Percentiles rank a stretch among this genome's conserved stretches.
phyloP scores from a whole-genome alignment of 2,797 vertebrate species.

The Bradypodion ventrale region DNA sequence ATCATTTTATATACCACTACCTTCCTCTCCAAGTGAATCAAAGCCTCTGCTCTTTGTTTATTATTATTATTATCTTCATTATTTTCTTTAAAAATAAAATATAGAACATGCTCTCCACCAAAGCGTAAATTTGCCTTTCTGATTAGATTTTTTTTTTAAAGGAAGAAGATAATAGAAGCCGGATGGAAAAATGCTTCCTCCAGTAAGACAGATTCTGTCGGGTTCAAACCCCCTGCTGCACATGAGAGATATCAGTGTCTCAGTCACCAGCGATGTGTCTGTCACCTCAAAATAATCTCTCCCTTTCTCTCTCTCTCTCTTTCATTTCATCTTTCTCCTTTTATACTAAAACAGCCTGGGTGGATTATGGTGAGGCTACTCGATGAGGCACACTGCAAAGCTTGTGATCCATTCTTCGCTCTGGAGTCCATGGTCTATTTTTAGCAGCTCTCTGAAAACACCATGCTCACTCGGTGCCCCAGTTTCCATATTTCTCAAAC shows the following conservation, averaged over 20 bases:
- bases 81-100: not conserved
- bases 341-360: not conserved
- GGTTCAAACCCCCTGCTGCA: not conserved
- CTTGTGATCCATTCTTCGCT: not conserved
- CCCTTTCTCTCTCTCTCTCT: not conserved
- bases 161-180: not conserved
- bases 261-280: slow-evolving; percentile 23
- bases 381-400: not conserved
- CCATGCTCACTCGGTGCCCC: not conserved
- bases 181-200: not conserved
- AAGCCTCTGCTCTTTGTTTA: slow-evolving; percentile 15
- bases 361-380: not conserved
- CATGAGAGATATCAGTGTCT: not conserved
- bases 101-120: not conserved
- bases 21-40: slow-evolving; percentile 24
- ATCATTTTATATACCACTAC: slow-evolving; percentile 34
- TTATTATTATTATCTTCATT: no score
- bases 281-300: slow-evolving; percentile 30
- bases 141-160: slow-evolving; percentile 10
- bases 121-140: slow-evolving; percentile 42
- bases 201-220: slow-evolving; percentile 9
- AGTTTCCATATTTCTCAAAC: slow-evolving; percentile 14
- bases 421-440: not conserved
- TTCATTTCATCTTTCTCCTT: slow-evolving; percentile 1
- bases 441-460: not conserved